Evolutionary conservation across 1,140 invertebrate genomes (phyloP), one percentile per base, ranked within the genome.

Genomic region (Solenopsis invicta): DNA sequence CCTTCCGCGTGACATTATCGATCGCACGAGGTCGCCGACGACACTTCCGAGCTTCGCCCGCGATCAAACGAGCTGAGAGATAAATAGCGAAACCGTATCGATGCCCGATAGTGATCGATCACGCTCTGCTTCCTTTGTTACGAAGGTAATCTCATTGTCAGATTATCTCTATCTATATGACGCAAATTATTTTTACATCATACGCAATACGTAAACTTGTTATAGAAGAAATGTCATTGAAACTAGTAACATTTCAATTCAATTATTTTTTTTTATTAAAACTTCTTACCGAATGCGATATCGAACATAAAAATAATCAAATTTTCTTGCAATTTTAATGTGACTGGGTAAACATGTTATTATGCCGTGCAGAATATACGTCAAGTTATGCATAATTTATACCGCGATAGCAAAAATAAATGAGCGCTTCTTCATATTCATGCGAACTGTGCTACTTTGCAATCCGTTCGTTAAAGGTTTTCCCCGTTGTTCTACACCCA

Each of bases 1-100:
- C 45, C 41, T 75, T 62, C n/a, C 18, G 2, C 67, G 29, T 76
- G 37, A 81, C 34, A 18, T 66, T 71, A 66, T 48, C n/a, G 12
- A 45, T 37, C 37, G 18, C 34, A 54, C 18, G n/a, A 16, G 59
- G 10, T 66, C 18, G 56, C 21, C 18, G 0, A 24, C 18, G 12
- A 34, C 29, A 4, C 10, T 34, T 72, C 9, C 52, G 29, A 72
- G 54, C n/a, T 74, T 81, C 41, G n/a, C 78, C 67, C 13, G 13
- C 34, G 12, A 45, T 41, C 21, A 12, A 3, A 85, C 12, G 8
- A 76, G 64, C 21, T 13, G 24, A 64, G 12, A 16, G 59, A 77
- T 77, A 52, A 41, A 45, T 29, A 74, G 1, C 18, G 16, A 37
- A n/a, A 74, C 6, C 18, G 9, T 34, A 56, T 59, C 34, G 34